A percentile compares a stretch with the other conserved stretches of the same genome.
Evolutionary conservation across 2,888 invertebrate species (phyloP).

Genomic region (Erebia ligea): DNA sequence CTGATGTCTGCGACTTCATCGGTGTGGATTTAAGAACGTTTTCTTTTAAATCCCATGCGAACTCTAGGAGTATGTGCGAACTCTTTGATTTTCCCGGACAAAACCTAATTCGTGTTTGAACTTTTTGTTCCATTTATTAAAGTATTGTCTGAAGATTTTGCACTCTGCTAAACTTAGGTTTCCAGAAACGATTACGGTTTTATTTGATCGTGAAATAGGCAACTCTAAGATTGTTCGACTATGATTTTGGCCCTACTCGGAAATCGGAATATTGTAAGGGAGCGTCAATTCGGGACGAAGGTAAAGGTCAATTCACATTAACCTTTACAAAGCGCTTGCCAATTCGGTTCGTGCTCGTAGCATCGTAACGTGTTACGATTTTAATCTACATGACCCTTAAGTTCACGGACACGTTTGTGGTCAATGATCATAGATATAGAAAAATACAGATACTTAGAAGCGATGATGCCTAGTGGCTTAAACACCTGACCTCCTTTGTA

Average conservation of each 20-base stretch:
- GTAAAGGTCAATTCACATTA: constrained; percentile 5
- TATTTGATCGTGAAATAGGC: background rate
- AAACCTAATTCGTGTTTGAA: no score
- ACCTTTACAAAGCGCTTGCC: constrained; percentile 6
- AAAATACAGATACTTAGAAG: background rate
- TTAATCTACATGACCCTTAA: background rate
- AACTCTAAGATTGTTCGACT: background rate
- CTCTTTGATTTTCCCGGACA: no score
- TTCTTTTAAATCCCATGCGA: no score
- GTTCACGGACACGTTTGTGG: background rate
- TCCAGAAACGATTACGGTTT: background rate
- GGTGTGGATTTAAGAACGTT: no score
- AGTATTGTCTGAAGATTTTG: no score
- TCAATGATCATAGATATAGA: background rate
- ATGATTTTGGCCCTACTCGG: background rate
- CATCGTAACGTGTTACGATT: background rate
- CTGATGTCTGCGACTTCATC: background rate
- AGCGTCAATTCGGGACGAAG: constrained; percentile 6
- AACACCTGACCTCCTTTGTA: no score
- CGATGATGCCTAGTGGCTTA: no score
- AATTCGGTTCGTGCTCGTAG: background rate
- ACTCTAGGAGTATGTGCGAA: no score
- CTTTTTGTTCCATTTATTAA: no score
- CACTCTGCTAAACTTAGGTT: no score
- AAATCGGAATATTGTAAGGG: constrained; percentile 1